A percentile compares a stretch with the other conserved stretches of the same genome.
phyloP scores from a whole-genome alignment of 2,797 vertebrate genomes.

The Helarctos malayanus region DNA sequence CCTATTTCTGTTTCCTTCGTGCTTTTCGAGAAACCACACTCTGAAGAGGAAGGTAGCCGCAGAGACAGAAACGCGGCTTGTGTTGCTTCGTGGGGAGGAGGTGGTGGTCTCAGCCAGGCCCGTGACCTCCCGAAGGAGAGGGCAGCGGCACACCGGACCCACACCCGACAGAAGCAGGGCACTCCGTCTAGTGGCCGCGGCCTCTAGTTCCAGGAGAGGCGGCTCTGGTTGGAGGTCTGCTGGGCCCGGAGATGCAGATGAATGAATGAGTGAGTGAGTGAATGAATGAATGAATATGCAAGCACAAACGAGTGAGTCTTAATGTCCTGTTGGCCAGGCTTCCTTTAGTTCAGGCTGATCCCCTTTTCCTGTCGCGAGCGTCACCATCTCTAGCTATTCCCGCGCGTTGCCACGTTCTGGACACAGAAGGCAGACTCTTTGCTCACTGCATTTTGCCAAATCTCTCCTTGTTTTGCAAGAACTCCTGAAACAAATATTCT shows the following conservation, averaged over 20 bases:
- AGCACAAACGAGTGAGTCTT: no score
- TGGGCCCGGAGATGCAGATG: not conserved
- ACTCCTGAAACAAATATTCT: not conserved
- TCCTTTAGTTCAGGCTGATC: not conserved
- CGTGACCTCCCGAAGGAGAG: no score
- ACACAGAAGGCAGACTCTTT: not conserved
- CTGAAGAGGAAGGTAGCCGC: not conserved
- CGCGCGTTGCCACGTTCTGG: not conserved
- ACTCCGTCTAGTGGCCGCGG: not conserved
- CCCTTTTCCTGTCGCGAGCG: not conserved
- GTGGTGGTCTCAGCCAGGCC: accelerated
- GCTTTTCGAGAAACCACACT: not conserved
- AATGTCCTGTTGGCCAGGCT: not conserved
- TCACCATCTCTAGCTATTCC: accelerated
- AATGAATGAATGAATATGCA: not conserved
- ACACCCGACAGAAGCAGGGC: not conserved
- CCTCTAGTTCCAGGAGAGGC: not conserved
- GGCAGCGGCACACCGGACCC: no score
- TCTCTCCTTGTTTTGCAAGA: not conserved
- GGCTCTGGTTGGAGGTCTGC: not conserved
- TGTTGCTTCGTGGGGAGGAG: not conserved
- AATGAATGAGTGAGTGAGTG: not conserved
- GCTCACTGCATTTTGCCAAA: not conserved
- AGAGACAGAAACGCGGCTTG: not conserved
- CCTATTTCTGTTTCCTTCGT: not conserved